Conservation (phyloP, 1,140 invertebrate species). For the Bombus turneri region DNA sequence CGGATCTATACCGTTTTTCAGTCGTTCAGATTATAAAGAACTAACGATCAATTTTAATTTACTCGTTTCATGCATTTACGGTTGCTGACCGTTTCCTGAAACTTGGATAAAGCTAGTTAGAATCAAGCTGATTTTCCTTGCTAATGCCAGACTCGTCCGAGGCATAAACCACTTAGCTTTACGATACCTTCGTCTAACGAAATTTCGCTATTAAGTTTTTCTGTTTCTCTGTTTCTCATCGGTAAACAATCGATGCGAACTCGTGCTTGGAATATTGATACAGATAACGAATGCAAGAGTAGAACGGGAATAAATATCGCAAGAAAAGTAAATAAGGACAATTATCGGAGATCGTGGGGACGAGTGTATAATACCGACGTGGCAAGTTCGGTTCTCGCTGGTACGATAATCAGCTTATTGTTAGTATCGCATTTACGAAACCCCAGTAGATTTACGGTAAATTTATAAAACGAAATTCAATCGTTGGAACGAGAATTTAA, state of each 20-base stretch:
- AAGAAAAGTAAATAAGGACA: background rate
- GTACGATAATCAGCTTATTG: background rate
- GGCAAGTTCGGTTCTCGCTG: background rate
- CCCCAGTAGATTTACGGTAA: background rate
- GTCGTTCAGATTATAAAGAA: background rate
- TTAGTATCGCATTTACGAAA: background rate
- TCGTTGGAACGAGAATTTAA: background rate
- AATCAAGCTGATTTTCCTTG: background rate
- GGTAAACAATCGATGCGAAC: background rate
- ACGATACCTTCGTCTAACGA: constrained; percentile 13
- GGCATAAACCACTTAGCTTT: constrained; percentile 19
- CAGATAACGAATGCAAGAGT: too few species aligned
- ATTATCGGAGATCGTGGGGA: background rate
- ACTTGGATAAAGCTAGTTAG: background rate
- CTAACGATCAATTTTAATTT: constrained; percentile 55
- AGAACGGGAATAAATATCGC: background rate
- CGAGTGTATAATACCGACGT: background rate
- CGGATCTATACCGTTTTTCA: background rate
- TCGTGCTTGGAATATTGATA: background rate
- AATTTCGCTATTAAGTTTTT: constrained; percentile 14
- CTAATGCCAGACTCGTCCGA: constrained; percentile 37
- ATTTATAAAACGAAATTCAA: background rate
- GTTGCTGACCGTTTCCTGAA: background rate
- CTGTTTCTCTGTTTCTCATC: background rate
- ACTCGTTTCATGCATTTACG: background rate